A percentile compares a stretch with the other conserved stretches of the same genome.
These are phyloP conservation scores for Drosophila hydei DNA, from an alignment of 1,140 invertebrate genomes.

Conservation along the genomic window DNA sequence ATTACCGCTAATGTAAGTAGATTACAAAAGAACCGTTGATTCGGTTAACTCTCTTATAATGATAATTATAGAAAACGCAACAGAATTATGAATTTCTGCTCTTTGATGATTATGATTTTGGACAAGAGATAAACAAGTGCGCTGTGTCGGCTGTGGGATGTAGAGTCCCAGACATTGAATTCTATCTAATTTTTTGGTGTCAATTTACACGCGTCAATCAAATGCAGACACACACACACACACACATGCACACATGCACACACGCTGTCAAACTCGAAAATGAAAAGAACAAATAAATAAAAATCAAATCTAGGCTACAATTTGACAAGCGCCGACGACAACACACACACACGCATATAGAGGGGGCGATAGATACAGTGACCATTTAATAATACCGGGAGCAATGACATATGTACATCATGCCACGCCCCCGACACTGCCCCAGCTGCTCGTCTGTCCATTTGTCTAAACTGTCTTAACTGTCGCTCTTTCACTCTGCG, in stretches of 20 bases:
- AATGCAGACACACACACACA: slow-evolving; percentile 5
- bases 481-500: slow-evolving; percentile 51
- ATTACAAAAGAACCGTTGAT: slow-evolving; percentile 59
- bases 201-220: slow-evolving; percentile 66
- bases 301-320: slow-evolving; percentile 63
- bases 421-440: background rate
- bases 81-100: slow-evolving; percentile 17
- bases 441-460: slow-evolving; percentile 18
- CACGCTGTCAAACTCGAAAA: slow-evolving; percentile 26
- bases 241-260: slow-evolving; percentile 3
- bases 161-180: slow-evolving; percentile 17
- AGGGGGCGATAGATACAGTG: background rate
- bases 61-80: slow-evolving; percentile 31
- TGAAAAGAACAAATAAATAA: slow-evolving; percentile 34
- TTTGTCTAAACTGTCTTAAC: slow-evolving; percentile 48
- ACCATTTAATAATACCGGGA: slow-evolving; percentile 53
- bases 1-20: slow-evolving; percentile 58
- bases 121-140: slow-evolving; percentile 24
- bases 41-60: slow-evolving; percentile 25
- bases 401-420: slow-evolving; percentile 57
- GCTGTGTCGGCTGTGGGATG: background rate
- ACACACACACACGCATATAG: background rate
- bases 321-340: slow-evolving; percentile 53
- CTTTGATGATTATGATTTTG: slow-evolving; percentile 11
- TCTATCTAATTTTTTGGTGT: slow-evolving; percentile 52